Evolutionary conservation across 64 coral and sea anemone genomes (phyloP), one percentile per base, ranked within the genome.

Genomic region (Actinia tenebrosa): DNA sequence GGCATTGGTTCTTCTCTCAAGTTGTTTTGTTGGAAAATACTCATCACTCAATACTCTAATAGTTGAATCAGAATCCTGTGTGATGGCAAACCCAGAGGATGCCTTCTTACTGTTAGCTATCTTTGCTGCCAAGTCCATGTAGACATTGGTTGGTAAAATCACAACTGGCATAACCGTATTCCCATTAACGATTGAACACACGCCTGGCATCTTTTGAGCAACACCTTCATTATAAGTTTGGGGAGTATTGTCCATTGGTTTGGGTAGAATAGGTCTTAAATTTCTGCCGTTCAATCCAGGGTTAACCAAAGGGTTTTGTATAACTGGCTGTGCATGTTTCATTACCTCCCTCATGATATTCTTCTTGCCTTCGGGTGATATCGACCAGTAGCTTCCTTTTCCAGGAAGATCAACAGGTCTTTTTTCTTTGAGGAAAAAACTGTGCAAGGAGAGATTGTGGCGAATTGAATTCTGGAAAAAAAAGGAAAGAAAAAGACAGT

Each of bases 301-400:
- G 75, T 71, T 15, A 84, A 37, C 30, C n/a, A 83, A 26, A 26
- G 89, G 86, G 56, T 87, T 89, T 20, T 90, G 88, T 55, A 91
- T 47, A 52, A 87, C 16, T 60, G 91, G 94, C 55, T 97, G 91
- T 10, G 91, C 89, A 69, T 97, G 88, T 58, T 91, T 99, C 88
- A 99, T 89, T 5, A 99, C 84, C 71, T 99, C 93, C 60, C 88
- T 89, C 50, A 99, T 87, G 20, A 99, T 88, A 50, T 99, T 99
- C 80, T 99, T 90, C 59, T 99, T 99, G 3, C 97, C 97, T 90
- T 99, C 97, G 2, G 97, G 89, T 45, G 97, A 99, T n/a, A 99
- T 90, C 3, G 89, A 92, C 97, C 97, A 99, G 64, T 89, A 99
- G 72, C 89, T 99, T 5, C 97, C 97, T 82, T 99, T 99, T 3